phyloP scores from a whole-genome alignment of 2,797 vertebrate species.

The Pogonophryne albipinna region DNA sequence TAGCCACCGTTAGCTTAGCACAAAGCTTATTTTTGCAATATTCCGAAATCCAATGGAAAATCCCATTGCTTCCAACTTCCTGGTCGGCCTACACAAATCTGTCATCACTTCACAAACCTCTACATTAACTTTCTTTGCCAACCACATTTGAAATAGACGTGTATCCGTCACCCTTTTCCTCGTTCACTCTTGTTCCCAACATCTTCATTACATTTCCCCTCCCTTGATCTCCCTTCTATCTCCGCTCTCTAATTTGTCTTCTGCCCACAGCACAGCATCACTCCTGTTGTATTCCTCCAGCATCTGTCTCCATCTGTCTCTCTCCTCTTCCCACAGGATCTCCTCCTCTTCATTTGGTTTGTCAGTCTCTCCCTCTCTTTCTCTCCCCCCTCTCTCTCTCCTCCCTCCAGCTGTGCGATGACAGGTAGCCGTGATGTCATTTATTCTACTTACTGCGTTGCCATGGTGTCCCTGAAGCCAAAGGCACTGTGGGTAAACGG shows the following conservation, averaged over 20 bases:
- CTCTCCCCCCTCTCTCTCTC: not conserved
- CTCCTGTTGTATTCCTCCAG: constrained; percentile 13
- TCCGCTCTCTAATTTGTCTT: constrained; percentile 34
- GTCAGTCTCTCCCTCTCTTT: not conserved
- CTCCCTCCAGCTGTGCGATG: constrained; percentile 44
- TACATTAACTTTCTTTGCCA: constrained; percentile 67
- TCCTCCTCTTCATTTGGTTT: constrained; percentile 19
- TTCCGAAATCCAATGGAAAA: no score
- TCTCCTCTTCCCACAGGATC: constrained; percentile 3
- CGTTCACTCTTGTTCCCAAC: constrained; percentile 35
- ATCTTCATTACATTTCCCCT: constrained; percentile 55
- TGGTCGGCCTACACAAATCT: no score
- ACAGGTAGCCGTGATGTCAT: constrained; percentile 57
- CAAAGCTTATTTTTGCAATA: no score
- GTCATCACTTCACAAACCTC: no score
- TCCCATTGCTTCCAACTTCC: no score
- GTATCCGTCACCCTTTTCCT: constrained; percentile 51
- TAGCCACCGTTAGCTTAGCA: no score
- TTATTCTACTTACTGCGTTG: constrained; percentile 70
- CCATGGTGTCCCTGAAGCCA: constrained; percentile 58
- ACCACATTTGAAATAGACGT: constrained; percentile 55
- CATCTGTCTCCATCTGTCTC: constrained; percentile 15
- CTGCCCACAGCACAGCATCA: constrained; percentile 22
- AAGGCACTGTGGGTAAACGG: constrained; percentile 58
- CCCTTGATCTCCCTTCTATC: constrained; percentile 23